Evolutionary conservation across 2,797 vertebrate species (phyloP).

Genomic region (Lepus oiostolus): DNA sequence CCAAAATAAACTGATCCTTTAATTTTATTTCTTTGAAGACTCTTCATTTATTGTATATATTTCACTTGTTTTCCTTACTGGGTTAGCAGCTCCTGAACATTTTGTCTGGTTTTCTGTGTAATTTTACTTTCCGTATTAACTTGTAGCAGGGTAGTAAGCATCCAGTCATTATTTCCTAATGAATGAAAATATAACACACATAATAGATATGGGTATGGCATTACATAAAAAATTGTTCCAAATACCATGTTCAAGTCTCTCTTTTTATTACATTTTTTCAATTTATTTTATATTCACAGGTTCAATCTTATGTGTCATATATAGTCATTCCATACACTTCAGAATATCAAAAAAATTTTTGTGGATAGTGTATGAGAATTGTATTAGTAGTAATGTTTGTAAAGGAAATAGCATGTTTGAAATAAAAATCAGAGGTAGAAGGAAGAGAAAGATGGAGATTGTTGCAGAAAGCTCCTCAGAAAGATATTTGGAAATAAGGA

Average conservation of each 20-base stretch:
- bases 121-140: conserved; percentile 18
- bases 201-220: background rate
- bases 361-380: background rate
- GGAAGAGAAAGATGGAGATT: background rate
- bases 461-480: background rate
- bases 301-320: background rate
- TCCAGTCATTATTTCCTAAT: background rate
- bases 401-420: background rate
- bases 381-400: background rate
- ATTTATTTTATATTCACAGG: background rate
- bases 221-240: conserved; percentile 1
- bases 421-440: background rate
- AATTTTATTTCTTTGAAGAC: no score
- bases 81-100: conserved; percentile 24
- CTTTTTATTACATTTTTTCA: background rate
- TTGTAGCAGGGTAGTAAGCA: conserved; percentile 7
- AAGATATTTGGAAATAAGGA: background rate
- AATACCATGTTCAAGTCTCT: background rate
- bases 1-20: no score
- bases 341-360: background rate
- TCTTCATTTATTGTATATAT: background rate
- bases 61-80: conserved; percentile 28
- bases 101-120: background rate
- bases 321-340: background rate
- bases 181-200: background rate